These are phyloP conservation scores for Lasioglossum villosulum DNA, from an alignment of 2,888 invertebrate species.

Conservation along the genomic window DNA sequence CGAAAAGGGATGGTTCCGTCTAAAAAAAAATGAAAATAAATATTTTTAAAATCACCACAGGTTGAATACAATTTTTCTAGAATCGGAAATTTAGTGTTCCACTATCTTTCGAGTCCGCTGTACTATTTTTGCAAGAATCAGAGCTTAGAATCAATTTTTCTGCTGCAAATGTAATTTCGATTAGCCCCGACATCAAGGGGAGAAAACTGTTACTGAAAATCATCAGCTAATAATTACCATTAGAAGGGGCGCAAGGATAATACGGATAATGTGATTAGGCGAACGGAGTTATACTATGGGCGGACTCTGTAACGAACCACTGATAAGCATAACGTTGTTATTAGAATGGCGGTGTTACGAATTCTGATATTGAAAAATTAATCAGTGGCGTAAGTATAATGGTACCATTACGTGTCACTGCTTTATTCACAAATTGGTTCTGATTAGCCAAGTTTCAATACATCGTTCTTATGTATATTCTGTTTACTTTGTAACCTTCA, in stretches of 20 bases:
- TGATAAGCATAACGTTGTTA: conserved; percentile 51
- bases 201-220: conserved; percentile 7
- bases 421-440: no score
- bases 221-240: conserved; percentile 30
- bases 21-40: no score
- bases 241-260: conserved; percentile 29
- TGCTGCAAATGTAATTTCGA: not conserved
- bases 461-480: no score
- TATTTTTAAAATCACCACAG: no score
- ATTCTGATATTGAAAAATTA: conserved; percentile 34
- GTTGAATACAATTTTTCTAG: no score
- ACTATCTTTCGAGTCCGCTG: not conserved
- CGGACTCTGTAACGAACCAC: conserved; percentile 31
- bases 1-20: no score
- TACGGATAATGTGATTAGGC: conserved; percentile 30
- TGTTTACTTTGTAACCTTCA: no score
- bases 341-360: conserved; percentile 23
- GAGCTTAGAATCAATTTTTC: not conserved
- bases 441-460: no score
- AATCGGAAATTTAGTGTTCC: not conserved
- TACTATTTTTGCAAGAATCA: not conserved
- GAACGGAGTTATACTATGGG: conserved; percentile 33
- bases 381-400: conserved; percentile 7
- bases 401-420: no score
- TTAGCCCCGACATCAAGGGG: not conserved